These are phyloP conservation scores for Threskiornis aethiopicus DNA, from an alignment of 2,797 vertebrate species.

Conservation along the genomic window DNA sequence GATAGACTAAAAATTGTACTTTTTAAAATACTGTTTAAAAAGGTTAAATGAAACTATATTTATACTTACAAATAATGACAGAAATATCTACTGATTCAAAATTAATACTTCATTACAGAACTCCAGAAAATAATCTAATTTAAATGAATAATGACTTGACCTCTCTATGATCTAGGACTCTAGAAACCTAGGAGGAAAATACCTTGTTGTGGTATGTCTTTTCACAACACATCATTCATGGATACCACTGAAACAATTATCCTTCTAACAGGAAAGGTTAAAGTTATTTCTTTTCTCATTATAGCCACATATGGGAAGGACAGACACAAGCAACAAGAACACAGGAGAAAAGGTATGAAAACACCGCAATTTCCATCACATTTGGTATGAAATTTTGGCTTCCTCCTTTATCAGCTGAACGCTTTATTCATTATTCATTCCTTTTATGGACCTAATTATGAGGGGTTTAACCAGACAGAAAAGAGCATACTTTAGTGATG, in stretches of 20 bases:
- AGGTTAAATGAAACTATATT: not conserved
- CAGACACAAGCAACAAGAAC: not conserved
- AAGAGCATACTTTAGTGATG: not conserved
- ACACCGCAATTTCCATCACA: not conserved
- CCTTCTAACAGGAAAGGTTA: not conserved
- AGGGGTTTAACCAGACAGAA: not conserved
- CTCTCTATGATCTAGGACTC: not conserved
- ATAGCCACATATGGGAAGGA: not conserved
- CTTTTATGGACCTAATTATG: not conserved
- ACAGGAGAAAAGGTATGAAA: not conserved
- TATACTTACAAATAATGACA: not conserved
- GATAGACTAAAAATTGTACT: not conserved
- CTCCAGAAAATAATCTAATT: not conserved
- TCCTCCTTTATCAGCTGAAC: not conserved
- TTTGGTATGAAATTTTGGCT: not conserved
- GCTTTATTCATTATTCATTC: not conserved
- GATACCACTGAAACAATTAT: not conserved
- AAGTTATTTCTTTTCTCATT: not conserved
- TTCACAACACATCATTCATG: accelerated
- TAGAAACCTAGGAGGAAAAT: not conserved
- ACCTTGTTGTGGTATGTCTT: not conserved
- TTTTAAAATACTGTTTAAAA: not conserved
- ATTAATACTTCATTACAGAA: not conserved
- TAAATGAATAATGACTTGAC: not conserved
- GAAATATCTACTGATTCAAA: not conserved